Percentiles rank a stretch among this genome's conserved stretches.
These are phyloP conservation scores for Cephalopholis sonnerati DNA, from an alignment of 2,113 vertebrate genomes.

Conservation along the genomic window DNA sequence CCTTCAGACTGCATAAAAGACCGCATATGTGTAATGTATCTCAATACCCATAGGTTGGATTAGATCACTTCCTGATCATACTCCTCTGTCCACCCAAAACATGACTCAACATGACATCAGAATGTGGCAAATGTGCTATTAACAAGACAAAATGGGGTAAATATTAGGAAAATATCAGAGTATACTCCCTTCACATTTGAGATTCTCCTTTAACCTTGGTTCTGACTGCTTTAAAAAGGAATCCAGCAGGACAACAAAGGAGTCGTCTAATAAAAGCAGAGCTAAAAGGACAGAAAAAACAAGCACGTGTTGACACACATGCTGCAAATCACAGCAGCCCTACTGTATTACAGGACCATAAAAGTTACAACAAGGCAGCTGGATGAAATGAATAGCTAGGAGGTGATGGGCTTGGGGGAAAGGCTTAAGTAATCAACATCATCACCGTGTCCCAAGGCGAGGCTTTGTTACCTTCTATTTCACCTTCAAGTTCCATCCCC, in stretches of 20 bases:
- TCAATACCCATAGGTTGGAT: background rate
- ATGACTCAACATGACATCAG: background rate
- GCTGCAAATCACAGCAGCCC: constrained; percentile 18
- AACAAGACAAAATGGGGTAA: background rate
- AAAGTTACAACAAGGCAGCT: constrained; percentile 5
- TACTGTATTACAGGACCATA: background rate
- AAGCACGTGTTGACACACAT: constrained; percentile 13
- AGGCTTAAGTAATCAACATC: background rate
- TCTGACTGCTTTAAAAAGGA: background rate
- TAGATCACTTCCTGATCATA: background rate
- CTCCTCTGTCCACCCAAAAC: background rate
- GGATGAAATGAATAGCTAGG: constrained; percentile 2
- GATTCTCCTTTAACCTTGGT: no score
- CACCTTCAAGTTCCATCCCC: background rate
- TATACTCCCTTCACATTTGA: background rate
- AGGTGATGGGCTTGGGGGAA: constrained; percentile 17
- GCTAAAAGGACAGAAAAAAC: background rate
- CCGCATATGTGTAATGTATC: background rate
- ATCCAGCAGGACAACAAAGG: background rate
- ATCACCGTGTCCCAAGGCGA: background rate
- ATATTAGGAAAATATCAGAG: background rate
- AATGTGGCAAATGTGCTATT: constrained; percentile 1
- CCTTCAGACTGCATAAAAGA: background rate
- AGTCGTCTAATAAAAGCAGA: background rate
- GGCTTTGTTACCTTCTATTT: constrained; percentile 3